phyloP scores from a whole-genome alignment of 2,888 invertebrate genomes.

The Acanthococcus lagerstroemiae region DNA sequence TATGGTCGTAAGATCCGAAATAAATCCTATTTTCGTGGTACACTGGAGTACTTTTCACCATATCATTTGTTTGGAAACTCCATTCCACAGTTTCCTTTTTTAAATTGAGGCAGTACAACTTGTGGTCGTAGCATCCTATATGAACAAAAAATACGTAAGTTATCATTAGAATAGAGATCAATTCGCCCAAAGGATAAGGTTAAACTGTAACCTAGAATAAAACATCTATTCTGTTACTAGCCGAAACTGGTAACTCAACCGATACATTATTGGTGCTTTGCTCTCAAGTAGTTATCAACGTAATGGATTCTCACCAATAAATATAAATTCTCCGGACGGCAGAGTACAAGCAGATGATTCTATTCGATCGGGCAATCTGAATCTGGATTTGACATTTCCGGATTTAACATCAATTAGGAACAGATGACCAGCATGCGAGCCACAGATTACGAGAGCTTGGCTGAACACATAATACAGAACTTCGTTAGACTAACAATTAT shows the following conservation, averaged over 20 bases:
- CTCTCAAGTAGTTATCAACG: too few species aligned
- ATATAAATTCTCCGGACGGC: slow-evolving; percentile 44
- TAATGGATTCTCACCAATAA: slow-evolving; percentile 51
- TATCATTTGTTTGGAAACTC: slow-evolving; percentile 51
- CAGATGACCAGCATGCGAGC: slow-evolving; percentile 65
- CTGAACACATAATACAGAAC: too few species aligned
- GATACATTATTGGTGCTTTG: too few species aligned
- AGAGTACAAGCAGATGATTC: slow-evolving; percentile 53
- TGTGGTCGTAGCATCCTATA: slow-evolving; percentile 60
- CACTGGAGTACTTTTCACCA: slow-evolving; percentile 55
- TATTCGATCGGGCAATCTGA: slow-evolving; percentile 56
- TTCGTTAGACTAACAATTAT: not conserved
- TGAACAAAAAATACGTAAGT: slow-evolving; percentile 15
- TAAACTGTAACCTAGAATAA: too few species aligned
- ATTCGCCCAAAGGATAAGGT: not conserved
- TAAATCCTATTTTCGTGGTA: slow-evolving; percentile 45
- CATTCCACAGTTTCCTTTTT: slow-evolving; percentile 50
- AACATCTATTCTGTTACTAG: too few species aligned
- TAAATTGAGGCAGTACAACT: slow-evolving; percentile 55
- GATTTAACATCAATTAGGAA: slow-evolving; percentile 49
- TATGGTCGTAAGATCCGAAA: slow-evolving; percentile 62
- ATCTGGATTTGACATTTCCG: slow-evolving; percentile 46
- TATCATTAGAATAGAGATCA: not conserved
- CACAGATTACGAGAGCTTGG: slow-evolving; percentile 46
- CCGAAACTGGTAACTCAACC: too few species aligned